Evolutionary conservation across 2,797 vertebrate genomes (phyloP).

Genomic region (Aulostomus chinensis): DNA sequence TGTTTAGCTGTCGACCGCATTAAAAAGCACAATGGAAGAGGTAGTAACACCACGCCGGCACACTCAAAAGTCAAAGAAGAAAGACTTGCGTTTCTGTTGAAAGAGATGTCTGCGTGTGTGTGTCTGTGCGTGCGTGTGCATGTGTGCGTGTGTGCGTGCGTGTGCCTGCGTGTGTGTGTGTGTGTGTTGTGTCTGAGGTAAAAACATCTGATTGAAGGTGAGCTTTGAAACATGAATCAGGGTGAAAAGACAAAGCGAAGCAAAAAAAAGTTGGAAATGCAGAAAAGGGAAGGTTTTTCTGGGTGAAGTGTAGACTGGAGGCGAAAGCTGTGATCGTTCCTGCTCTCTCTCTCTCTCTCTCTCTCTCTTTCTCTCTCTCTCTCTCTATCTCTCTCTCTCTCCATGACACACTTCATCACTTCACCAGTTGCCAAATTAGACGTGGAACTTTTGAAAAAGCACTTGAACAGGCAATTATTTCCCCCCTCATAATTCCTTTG

Average conservation of each 20-base stretch:
- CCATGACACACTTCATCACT: conserved; percentile 64
- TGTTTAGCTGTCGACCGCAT: conserved; percentile 48
- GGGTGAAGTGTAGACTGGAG: conserved; percentile 54
- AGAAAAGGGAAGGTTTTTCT: conserved; percentile 41
- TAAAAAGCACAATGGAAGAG: conserved; percentile 13
- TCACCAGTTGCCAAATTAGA: conserved; percentile 70
- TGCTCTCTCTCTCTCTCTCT: neutral
- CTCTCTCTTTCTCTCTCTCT: conserved; percentile 13
- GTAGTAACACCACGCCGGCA: conserved; percentile 13
- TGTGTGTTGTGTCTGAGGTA: conserved; percentile 16
- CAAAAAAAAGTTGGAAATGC: conserved; percentile 22
- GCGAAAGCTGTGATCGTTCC: conserved; percentile 52
- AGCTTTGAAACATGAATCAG: conserved; percentile 45
- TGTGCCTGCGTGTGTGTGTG: neutral
- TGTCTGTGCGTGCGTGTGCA: neutral
- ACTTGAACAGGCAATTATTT: conserved; percentile 68
- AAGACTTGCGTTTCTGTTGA: conserved; percentile 45
- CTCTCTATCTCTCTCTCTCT: conserved; percentile 14
- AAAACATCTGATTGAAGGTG: conserved; percentile 52
- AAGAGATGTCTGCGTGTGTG: conserved; percentile 38
- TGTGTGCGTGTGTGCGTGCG: neutral
- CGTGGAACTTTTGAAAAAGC: conserved; percentile 57
- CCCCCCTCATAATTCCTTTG: conserved; percentile 31
- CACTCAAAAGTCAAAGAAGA: conserved; percentile 37
- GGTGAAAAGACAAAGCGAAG: conserved; percentile 45